These are phyloP conservation scores for Clarias fuscus DNA, from an alignment of 2,797 vertebrate species.

Conservation along the genomic window DNA sequence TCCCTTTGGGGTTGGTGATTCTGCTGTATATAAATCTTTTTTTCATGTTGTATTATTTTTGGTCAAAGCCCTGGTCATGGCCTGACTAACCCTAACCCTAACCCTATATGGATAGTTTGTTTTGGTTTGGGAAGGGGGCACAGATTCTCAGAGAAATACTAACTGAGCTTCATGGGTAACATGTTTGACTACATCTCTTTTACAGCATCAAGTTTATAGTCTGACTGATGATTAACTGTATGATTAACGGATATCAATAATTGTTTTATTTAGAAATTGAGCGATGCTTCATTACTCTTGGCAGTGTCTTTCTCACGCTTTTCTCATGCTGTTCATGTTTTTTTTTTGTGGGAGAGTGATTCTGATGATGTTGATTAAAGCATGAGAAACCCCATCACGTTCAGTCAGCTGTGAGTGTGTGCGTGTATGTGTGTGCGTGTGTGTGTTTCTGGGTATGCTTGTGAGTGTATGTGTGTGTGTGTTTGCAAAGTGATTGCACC, in stretches of 20 bases:
- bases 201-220: background rate
- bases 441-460: background rate
- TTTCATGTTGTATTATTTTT: constrained; percentile 1
- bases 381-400: constrained; percentile 59
- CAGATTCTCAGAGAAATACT: background rate
- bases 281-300: background rate
- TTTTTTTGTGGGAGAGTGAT: constrained; percentile 65
- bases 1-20: background rate
- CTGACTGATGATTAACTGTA: background rate
- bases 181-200: background rate
- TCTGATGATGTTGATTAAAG: constrained; percentile 70
- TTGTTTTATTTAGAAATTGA: constrained; percentile 7
- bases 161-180: background rate
- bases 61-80: background rate
- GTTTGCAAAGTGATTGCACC: constrained; percentile 53
- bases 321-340: constrained; percentile 35
- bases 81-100: too few species aligned
- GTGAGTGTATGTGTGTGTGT: constrained; percentile 47
- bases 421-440: constrained; percentile 2
- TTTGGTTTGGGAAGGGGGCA: background rate
- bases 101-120: background rate
- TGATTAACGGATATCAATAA: background rate
- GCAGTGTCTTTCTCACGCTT: background rate
- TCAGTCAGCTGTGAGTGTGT: constrained; percentile 65
- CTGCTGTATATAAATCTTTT: background rate